Evolutionary conservation across 2,888 invertebrate genomes (phyloP).

Genomic region (Erebia aethiops): DNA sequence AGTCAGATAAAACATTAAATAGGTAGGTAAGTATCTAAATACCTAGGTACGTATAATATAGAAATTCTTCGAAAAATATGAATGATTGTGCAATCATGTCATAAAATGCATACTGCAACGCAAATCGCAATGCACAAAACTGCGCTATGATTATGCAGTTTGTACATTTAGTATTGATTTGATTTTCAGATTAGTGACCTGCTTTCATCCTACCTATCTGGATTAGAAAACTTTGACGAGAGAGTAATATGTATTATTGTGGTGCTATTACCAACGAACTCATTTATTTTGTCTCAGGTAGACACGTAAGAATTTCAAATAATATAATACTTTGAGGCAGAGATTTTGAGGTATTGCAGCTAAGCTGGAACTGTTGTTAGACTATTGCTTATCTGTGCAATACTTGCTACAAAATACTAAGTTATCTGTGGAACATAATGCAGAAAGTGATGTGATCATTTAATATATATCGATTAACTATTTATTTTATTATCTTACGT

Average conservation of each 20-base stretch:
- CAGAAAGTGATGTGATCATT: not conserved
- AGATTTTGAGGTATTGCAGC: not conserved
- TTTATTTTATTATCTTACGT: not conserved
- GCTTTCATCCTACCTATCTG: too few species aligned
- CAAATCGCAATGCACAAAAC: conserved; percentile 20
- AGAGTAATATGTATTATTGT: too few species aligned
- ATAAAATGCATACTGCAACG: not conserved
- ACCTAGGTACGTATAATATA: too few species aligned
- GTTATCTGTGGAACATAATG: not conserved
- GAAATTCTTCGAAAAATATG: not conserved
- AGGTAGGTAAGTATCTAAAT: too few species aligned
- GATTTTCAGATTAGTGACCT: not conserved
- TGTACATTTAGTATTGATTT: not conserved
- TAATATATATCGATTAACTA: not conserved
- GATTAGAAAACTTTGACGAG: too few species aligned
- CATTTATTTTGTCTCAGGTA: too few species aligned
- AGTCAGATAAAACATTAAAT: too few species aligned
- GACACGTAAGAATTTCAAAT: too few species aligned
- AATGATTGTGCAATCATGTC: not conserved
- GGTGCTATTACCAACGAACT: too few species aligned
- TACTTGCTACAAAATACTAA: not conserved
- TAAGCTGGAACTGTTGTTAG: not conserved
- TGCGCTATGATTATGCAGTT: not conserved
- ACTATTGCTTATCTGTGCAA: not conserved
- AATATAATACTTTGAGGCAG: too few species aligned